A percentile compares a stretch with the other conserved stretches of the same genome.
Conservation (phyloP, 2,113 vertebrate species). For the Poecilia latipinna region DNA sequence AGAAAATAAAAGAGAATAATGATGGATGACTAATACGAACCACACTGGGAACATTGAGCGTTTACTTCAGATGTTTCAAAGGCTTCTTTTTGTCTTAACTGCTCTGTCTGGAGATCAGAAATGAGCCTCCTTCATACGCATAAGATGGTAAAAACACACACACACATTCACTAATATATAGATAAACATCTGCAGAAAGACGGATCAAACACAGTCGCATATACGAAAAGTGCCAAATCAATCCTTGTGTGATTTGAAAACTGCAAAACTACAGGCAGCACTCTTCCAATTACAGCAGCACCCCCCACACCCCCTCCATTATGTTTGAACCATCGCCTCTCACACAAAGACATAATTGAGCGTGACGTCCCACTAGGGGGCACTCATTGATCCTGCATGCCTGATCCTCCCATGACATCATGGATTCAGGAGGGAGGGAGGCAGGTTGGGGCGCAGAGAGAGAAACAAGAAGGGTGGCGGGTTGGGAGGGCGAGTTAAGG, state of each 20-base stretch:
- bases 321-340: constrained; percentile 53
- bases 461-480: constrained; percentile 10
- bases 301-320: not conserved
- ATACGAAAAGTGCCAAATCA: constrained; percentile 29
- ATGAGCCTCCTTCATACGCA: constrained; percentile 1
- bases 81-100: constrained; percentile 8
- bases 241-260: constrained; percentile 3
- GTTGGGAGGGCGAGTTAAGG: not conserved
- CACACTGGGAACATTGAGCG: constrained; percentile 6
- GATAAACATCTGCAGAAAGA: constrained; percentile 40
- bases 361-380: constrained; percentile 74
- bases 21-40: not conserved
- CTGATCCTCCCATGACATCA: constrained; percentile 75
- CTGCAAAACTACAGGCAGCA: constrained; percentile 23
- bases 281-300: constrained; percentile 30
- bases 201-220: constrained; percentile 31
- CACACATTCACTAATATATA: constrained; percentile 6
- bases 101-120: constrained; percentile 19
- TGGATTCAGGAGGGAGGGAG: constrained; percentile 61
- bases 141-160: constrained; percentile 26
- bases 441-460: constrained; percentile 41
- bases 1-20: not conserved
- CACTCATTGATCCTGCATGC: constrained; percentile 67
- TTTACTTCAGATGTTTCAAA: constrained; percentile 20
- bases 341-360: constrained; percentile 68